Base-by-base conservation (phyloP, 64 coral and sea anemone species). In the Dendrophyllia cribrosa region DNA sequence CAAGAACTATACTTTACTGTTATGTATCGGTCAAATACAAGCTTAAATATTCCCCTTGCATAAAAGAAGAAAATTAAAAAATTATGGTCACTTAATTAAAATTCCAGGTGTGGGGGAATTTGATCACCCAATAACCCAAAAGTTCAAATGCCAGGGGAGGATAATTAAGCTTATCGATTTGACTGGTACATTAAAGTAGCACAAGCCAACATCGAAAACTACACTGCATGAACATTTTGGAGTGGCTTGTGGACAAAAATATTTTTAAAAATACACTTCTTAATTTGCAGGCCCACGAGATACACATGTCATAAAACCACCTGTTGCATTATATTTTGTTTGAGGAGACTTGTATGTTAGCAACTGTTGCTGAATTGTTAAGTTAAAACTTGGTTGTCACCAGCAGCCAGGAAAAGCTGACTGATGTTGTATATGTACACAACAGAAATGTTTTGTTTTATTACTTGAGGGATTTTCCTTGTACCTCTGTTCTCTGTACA, bases 401-500 rank as follows among this genome's bases (percentile, higher is more conserved):
- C 61, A 64, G 14, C 61, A 64, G 1, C 4, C 10, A 64, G 61
- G 61, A 64, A 20, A 64, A 64, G 61, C 0, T 64, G 61, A 64
- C 61, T 64, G 61, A 64, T 64, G 61, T 64, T 64, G 12, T 64
- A 64, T 64, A 64, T 64, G 61, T 64, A 46, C 60, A 59, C 59
- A 45, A 66, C 45, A 34, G 20, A 17, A 64, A 16, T 64, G 10
- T 64, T 64, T 20, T 84, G 59, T 62, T 84, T 84, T 84, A 64
- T 62, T 62, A 63, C 80, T 84, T 84, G 80, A 84, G 59, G 59
- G 24, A 84, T 13, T 84, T 84, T 84, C 80, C 80, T 84, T 84
- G n/a, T 66, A 84, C 80, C 60, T 84, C 80, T 84, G 80, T 45
- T 84, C 80, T 59, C 80, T 71, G 68, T 84, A 47, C 80, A 84